These are phyloP conservation scores for Berghia stephanieae DNA, from an alignment of 1,140 invertebrate species.

Conservation along the genomic window DNA sequence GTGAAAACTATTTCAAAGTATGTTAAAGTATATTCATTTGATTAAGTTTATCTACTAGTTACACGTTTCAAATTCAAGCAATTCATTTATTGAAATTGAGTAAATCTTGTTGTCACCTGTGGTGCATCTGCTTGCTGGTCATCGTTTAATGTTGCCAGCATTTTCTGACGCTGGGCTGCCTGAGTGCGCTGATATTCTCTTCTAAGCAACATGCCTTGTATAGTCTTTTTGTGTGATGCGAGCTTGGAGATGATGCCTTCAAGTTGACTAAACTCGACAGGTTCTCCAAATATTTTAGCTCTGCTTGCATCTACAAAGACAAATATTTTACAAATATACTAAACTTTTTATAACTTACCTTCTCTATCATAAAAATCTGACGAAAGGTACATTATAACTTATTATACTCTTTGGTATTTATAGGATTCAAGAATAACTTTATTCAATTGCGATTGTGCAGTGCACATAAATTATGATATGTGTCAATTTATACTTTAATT, in stretches of 20 bases:
- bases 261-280: constrained; percentile 46
- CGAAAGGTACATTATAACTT: too few relatives aligned
- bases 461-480: too few relatives aligned
- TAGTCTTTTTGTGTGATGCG: constrained; percentile 50
- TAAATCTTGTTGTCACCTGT: too few relatives aligned
- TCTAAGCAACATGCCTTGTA: constrained; percentile 58
- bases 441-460: too few relatives aligned
- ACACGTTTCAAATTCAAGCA: too few relatives aligned
- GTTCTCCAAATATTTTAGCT: constrained; percentile 51
- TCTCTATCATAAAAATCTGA: too few relatives aligned
- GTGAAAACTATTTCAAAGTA: too few relatives aligned
- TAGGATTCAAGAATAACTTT: too few relatives aligned
- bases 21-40: not conserved
- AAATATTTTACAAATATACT: not conserved
- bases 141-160: constrained; percentile 59
- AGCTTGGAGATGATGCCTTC: constrained; percentile 49
- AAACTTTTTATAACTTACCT: too few relatives aligned
- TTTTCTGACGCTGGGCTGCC: constrained; percentile 55
- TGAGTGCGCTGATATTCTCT: constrained; percentile 60
- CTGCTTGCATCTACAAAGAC: constrained; percentile 41
- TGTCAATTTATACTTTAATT: too few relatives aligned
- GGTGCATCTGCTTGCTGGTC: constrained; percentile 34
- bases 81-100: too few relatives aligned
- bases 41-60: not conserved
- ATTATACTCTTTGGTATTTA: too few relatives aligned